These are phyloP conservation scores for Pedionomus torquatus DNA, from an alignment of 2,113 vertebrate genomes.

Conservation along the genomic window DNA sequence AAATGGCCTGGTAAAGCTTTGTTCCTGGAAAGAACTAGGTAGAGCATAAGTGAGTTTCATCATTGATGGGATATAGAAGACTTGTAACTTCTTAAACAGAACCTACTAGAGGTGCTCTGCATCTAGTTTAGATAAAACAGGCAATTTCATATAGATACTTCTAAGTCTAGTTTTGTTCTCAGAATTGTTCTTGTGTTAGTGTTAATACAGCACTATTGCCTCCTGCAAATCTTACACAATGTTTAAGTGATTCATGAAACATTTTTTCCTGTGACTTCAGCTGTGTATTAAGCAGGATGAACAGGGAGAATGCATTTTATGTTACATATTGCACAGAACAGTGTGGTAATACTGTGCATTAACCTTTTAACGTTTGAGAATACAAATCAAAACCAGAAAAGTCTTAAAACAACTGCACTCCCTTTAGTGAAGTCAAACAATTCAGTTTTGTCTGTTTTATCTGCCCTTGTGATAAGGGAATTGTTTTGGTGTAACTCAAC, in stretches of 20 bases:
- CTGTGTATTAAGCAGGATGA: background rate
- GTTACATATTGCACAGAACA: background rate
- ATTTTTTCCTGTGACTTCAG: background rate
- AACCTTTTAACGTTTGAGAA: background rate
- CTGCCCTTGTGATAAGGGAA: background rate
- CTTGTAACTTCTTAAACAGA: background rate
- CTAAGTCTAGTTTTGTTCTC: background rate
- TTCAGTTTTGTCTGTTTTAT: background rate
- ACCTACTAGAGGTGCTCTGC: background rate
- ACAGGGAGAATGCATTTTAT: background rate
- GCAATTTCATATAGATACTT: background rate
- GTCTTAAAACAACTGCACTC: background rate
- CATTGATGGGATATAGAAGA: background rate
- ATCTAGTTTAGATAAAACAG: background rate
- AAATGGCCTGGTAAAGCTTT: background rate
- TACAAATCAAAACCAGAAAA: background rate
- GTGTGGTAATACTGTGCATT: background rate
- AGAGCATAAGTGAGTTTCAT: background rate
- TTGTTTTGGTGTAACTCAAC: background rate
- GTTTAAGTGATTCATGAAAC: background rate
- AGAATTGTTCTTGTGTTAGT: background rate
- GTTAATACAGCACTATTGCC: background rate
- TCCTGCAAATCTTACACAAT: background rate
- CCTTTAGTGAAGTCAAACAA: background rate
- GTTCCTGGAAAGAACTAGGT: background rate